Conservation (phyloP, 2,888 invertebrate species). For the Rugalucina vietnamica region DNA sequence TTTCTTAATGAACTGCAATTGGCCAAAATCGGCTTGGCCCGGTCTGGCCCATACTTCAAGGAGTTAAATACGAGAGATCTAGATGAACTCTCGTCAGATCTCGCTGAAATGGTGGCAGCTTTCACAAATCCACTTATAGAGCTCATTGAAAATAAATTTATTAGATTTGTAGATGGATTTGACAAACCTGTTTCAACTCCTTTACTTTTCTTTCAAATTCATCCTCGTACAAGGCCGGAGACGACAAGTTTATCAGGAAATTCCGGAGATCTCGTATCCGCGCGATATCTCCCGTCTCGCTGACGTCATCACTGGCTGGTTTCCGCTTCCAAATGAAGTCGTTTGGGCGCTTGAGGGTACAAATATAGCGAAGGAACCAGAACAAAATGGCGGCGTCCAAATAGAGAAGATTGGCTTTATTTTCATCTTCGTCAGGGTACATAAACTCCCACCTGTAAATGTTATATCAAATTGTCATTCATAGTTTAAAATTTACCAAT, state of each 20-base stretch:
- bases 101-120: no score
- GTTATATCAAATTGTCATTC: no score
- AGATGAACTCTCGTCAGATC: no score
- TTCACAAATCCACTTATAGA: no score
- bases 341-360: slow-evolving; percentile 56
- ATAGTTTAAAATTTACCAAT: no score
- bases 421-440: slow-evolving; percentile 59
- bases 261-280: slow-evolving; percentile 56
- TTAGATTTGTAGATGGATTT: background rate
- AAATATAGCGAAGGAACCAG: slow-evolving; percentile 61
- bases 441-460: slow-evolving; percentile 56
- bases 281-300: slow-evolving; percentile 59
- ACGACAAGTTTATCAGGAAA: slow-evolving; percentile 56
- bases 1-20: no score
- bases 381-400: slow-evolving; percentile 59
- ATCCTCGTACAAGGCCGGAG: slow-evolving; percentile 58
- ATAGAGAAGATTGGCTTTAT: slow-evolving; percentile 42
- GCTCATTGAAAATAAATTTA: no score
- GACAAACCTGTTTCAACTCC: slow-evolving; percentile 51
- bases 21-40: no score
- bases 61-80: no score
- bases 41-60: no score
- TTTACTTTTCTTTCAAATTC: slow-evolving; percentile 57
- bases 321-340: slow-evolving; percentile 64
- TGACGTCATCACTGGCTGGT: slow-evolving; percentile 55